Base-by-base conservation (phyloP, 2,888 invertebrate genomes). In the Pammene fasciana region DNA sequence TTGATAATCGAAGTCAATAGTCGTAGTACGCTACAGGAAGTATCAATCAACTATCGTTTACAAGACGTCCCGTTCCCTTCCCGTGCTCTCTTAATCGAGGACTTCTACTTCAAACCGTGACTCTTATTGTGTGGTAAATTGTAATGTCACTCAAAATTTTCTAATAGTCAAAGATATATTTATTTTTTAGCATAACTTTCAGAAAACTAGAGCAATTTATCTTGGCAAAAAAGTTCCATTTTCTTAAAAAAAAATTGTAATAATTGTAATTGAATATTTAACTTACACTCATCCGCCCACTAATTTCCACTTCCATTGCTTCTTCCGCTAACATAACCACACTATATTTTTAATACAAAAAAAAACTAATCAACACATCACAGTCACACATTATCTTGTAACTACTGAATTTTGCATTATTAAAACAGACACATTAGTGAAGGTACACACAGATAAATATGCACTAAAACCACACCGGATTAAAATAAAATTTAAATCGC, bases 271-370 rank as follows among this genome's bases (percentile, higher is more conserved):
- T n/a, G n/a, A n/a, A n/a, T n/a, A n/a, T n/a, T n/a, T n/a, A 55
- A 82, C 87, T 86, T 78, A 88, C 89, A 74, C 71, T 77, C 45
- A 88, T 74, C 36, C 80, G 76, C 50, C 88, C 89, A 67, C 81
- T 81, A 13, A 80, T 65, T 74, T 89, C 84, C n/a, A 82, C 87
- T 57, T 83, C 82, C 71, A 85, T 81, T 1, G 90, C 90, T 66
- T 90, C 90, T 73, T 89, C 88, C 13, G 89, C 90, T 66, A 76
- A 77, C 87, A 89, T 88, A 54, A 48, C 50, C 48, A 56, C 56
- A 64, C 36, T 59, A 3, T 26, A 26, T 26, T 26, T n/a, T 26
- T 26, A 26, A 26, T 34, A 18, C 41, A 56, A 16, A 62, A 13
- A 56, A 45, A 16, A 46, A n/a, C 46, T 10, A 16, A 43, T 45